Percentiles rank a stretch among this genome's conserved stretches.
Conservation (phyloP, 2,113 vertebrate genomes). For the human region GRCh38 chr16:71158001-71158500, state of each 20-base stretch:
- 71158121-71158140: background rate
- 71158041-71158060: background rate
- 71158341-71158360: background rate
- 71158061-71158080: background rate
- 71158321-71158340: background rate
- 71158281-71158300: background rate
- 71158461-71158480: background rate
- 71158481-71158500: background rate
- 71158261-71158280: background rate
- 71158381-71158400: background rate
- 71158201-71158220: background rate
- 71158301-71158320: background rate
- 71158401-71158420: background rate
- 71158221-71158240: background rate
- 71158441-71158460: background rate
- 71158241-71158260: background rate
- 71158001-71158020: background rate
- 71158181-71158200: background rate
- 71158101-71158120: background rate
- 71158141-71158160: background rate
- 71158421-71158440: background rate
- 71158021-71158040: background rate
- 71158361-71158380: background rate
- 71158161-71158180: background rate
- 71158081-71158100: background rate